Evolutionary conservation across 2,113 vertebrate genomes (phyloP).

Genomic region (Macrotis lagotis): DNA sequence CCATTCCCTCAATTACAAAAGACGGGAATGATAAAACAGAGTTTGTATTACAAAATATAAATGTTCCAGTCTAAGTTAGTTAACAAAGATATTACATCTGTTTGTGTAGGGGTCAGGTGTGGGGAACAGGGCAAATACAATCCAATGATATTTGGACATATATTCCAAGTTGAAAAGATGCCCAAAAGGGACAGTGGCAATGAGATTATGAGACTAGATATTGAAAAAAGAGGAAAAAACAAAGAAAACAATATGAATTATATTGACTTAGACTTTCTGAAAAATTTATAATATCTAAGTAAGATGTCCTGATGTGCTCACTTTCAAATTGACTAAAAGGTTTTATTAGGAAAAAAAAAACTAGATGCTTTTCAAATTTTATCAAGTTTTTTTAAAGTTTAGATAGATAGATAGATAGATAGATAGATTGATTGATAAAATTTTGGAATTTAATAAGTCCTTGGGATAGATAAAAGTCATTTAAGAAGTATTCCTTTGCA

Average conservation of each 20-base stretch:
- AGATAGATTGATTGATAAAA: too few species aligned
- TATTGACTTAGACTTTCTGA: conserved; percentile 24
- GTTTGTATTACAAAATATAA: neutral
- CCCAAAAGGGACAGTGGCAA: neutral
- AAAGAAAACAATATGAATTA: neutral
- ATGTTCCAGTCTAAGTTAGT: conserved; percentile 1
- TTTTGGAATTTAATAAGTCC: conserved; percentile 61
- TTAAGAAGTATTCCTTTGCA: conserved; percentile 65
- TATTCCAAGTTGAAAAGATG: neutral
- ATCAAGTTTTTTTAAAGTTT: conserved; percentile 10
- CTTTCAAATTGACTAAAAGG: conserved; percentile 48
- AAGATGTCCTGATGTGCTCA: conserved; percentile 31
- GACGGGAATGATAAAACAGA: neutral
- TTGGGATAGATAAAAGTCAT: conserved; percentile 63
- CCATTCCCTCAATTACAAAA: neutral
- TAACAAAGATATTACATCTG: conserved; percentile 21
- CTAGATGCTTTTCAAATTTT: conserved; percentile 32
- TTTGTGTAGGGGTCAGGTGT: neutral
- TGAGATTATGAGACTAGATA: neutral
- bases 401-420: conserved; percentile 48
- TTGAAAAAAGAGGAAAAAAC: conserved; percentile 2
- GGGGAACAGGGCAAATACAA: neutral
- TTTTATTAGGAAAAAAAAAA: conserved; percentile 49
- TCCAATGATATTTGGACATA: neutral
- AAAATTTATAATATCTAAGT: conserved; percentile 28